Conservation (phyloP, 2,888 invertebrate species). For the Galerucella calmariensis region DNA sequence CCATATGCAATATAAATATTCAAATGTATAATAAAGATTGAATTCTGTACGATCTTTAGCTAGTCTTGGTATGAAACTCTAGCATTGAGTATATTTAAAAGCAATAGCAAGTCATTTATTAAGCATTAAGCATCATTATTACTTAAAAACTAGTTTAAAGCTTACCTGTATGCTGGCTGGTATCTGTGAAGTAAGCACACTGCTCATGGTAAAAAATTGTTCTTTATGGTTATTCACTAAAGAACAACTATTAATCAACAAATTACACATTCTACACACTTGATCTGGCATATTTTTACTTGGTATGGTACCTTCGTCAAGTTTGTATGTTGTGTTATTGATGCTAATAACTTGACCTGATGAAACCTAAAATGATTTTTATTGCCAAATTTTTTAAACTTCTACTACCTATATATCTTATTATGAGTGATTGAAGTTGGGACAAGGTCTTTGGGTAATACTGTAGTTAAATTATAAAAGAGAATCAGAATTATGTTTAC, state of each 20-base stretch:
- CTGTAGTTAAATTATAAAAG: background rate
- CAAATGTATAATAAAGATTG: no score
- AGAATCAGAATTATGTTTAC: background rate
- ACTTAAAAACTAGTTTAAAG: background rate
- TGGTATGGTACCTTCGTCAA: background rate
- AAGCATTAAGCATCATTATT: no score
- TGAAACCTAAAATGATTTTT: conserved; percentile 2
- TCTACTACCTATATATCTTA: no score
- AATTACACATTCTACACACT: conserved; percentile 20
- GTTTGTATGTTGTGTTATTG: background rate
- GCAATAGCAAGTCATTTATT: no score
- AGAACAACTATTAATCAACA: background rate
- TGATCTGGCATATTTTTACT: conserved; percentile 13
- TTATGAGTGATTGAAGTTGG: no score
- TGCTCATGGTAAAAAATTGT: conserved; percentile 11
- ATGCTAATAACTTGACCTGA: background rate
- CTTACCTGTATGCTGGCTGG: conserved; percentile 6
- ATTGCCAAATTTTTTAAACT: background rate
- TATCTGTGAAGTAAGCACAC: background rate
- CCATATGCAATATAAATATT: no score
- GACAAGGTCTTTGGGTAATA: no score
- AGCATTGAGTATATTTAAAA: no score
- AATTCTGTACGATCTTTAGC: no score
- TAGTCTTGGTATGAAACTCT: no score
- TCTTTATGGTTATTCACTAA: background rate